Evolutionary conservation across 2,113 vertebrate species (phyloP), one percentile per base, ranked within the genome.

Genomic region (Brienomyrus brachyistius): DNA sequence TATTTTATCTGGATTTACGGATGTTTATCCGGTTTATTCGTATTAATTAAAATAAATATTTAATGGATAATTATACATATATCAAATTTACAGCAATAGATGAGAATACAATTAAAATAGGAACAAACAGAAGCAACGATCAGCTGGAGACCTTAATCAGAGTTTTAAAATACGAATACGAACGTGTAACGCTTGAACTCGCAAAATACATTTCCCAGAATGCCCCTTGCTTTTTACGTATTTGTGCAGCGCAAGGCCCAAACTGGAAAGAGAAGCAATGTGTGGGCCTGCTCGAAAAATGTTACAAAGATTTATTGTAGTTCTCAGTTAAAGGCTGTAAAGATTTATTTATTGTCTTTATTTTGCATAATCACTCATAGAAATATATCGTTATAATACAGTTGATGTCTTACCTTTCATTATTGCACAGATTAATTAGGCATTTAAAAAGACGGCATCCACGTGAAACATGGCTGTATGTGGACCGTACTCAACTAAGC

Each of bases 131-230:
- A 77, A 80, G 35, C 74, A 80, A 80, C 74, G 35, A 43, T 43
- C 35, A 43, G 35, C 31, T 80, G 35, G 74, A 40, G n/a, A n/a
- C 35, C 17, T 80, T 40, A 40, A 62, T 21, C 1, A 40, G 27
- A 74, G 74, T 40, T 43, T 80, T 19, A 80, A 80, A 80, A 7
- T 8, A 40, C 6, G 74, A 6, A 43, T 7, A 19, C 35, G 15
- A 84, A 45, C 82, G 10, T 48, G 45, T 48, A n/a, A 90, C 5
- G 50, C 15, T 56, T 45, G 35, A 43, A 47, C 54, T 35, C 2
- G 17, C 17, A 90, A 90, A 95, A 93, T 95, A 94, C 94, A 91
- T 92, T 50, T 93, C 94, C 95, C 95, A 89, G 1, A 31, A 94
- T 93, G 91, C 94, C 90, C 1, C 21, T 21, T 1, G 10, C 47